phyloP scores from a whole-genome alignment of 2,888 invertebrate genomes.

The Monoplex corrugatus region DNA sequence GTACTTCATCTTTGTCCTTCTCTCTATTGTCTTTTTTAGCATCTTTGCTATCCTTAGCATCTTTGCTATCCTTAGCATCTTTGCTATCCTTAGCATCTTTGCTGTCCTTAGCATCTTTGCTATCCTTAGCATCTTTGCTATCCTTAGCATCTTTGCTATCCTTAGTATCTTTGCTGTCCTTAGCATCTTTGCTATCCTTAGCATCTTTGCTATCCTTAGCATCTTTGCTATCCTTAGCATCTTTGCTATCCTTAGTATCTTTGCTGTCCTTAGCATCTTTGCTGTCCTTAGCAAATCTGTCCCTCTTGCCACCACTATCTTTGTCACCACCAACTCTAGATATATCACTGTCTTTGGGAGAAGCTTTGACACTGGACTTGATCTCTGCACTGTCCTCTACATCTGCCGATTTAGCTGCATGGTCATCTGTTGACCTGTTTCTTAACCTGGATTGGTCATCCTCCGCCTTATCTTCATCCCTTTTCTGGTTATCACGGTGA shows the following conservation, averaged over 20 bases:
- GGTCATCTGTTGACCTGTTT: not conserved
- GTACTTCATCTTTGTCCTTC: not conserved
- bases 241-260: not conserved
- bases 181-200: not conserved
- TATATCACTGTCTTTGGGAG: not conserved
- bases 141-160: not conserved
- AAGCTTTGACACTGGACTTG: not conserved
- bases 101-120: not conserved
- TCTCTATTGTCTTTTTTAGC: not conserved
- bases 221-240: not conserved
- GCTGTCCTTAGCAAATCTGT: not conserved
- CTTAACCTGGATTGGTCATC: slow-evolving; percentile 23
- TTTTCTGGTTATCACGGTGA: not conserved
- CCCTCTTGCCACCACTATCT: not conserved
- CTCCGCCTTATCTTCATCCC: slow-evolving; percentile 4
- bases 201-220: not conserved
- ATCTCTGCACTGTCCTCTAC: not conserved
- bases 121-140: not conserved
- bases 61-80: not conserved
- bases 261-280: not conserved
- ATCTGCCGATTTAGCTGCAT: not conserved
- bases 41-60: not conserved
- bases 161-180: not conserved
- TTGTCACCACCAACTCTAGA: no score
- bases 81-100: not conserved